These are phyloP conservation scores for Cataglyphis albicans DNA, from an alignment of 2,888 invertebrate species.

Conservation along the genomic window DNA sequence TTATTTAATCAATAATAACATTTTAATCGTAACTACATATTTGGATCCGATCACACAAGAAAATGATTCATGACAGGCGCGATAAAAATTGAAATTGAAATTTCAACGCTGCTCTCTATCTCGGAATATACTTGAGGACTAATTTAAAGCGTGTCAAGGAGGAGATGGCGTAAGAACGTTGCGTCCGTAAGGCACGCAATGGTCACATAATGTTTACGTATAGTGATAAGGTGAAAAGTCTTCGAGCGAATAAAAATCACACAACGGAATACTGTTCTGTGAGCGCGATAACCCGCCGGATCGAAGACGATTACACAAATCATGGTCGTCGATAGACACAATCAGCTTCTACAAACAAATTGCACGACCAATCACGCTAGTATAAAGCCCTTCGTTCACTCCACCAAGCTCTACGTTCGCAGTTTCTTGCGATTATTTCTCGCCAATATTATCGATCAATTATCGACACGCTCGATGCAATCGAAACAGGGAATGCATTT, in stretches of 20 bases:
- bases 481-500: slow-evolving; percentile 33
- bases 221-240: slow-evolving; percentile 49
- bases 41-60: neutral
- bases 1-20: neutral
- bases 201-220: slow-evolving; percentile 62
- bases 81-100: slow-evolving; percentile 8
- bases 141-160: slow-evolving; percentile 35
- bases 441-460: slow-evolving; percentile 64
- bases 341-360: slow-evolving; percentile 76
- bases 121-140: neutral
- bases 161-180: slow-evolving; percentile 42
- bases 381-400: slow-evolving; percentile 72
- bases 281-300: slow-evolving; percentile 72
- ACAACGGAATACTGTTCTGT: slow-evolving; percentile 75
- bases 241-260: slow-evolving; percentile 59
- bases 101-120: neutral
- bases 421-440: slow-evolving; percentile 46
- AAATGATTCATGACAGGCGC: neutral
- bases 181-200: slow-evolving; percentile 30
- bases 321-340: slow-evolving; percentile 71
- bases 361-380: slow-evolving; percentile 61
- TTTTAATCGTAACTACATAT: neutral
- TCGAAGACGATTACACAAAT: slow-evolving; percentile 70
- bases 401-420: slow-evolving; percentile 19
- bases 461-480: slow-evolving; percentile 40